These are phyloP conservation scores for Montipora sp. DNA, from an alignment of 64 coral and sea anemone genomes.

Conservation along the genomic window DNA sequence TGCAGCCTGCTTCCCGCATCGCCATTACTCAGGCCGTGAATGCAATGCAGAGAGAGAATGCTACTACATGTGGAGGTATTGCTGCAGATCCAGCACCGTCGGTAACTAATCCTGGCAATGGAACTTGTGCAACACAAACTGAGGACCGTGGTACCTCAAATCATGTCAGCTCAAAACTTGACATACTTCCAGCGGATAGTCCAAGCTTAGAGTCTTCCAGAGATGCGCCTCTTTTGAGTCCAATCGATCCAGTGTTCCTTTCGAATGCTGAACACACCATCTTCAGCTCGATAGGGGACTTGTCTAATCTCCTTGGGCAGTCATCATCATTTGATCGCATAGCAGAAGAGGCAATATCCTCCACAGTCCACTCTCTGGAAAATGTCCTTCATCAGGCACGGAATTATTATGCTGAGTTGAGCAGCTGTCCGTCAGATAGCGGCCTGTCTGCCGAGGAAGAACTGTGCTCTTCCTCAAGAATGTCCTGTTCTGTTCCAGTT, in stretches of 20 bases:
- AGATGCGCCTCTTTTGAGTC: background rate
- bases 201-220: background rate
- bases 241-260: constrained; percentile 17
- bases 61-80: background rate
- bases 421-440: constrained; percentile 32
- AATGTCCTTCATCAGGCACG: constrained; percentile 16
- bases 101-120: background rate
- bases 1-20: background rate
- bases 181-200: background rate
- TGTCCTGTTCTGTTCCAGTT: background rate
- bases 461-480: background rate
- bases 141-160: background rate
- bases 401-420: background rate
- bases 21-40: background rate
- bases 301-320: background rate
- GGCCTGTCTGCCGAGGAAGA: constrained; percentile 25
- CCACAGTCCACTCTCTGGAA: constrained; percentile 1
- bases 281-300: constrained; percentile 35
- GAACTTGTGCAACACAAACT: background rate
- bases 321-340: constrained; percentile 37
- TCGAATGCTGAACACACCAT: constrained; percentile 28
- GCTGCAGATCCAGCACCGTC: background rate
- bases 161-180: background rate
- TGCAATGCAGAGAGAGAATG: background rate
- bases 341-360: constrained; percentile 26